Conservation (phyloP, 2,797 vertebrate species). For the Stomatorhinus walkeri region DNA sequence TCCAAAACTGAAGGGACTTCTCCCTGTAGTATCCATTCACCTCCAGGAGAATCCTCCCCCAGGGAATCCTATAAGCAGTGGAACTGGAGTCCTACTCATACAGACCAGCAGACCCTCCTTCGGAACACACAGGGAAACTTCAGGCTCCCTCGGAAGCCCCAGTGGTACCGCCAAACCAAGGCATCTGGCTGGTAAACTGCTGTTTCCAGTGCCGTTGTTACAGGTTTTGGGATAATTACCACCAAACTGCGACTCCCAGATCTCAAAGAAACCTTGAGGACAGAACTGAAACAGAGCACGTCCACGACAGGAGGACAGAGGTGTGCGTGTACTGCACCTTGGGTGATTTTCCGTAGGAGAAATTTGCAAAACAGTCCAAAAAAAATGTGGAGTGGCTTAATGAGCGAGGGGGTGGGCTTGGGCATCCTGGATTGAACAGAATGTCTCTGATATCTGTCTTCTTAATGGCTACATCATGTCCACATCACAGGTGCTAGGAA, state of each 20-base stretch:
- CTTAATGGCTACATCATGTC: not conserved
- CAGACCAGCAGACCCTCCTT: not conserved
- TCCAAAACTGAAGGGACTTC: slow-evolving; percentile 31
- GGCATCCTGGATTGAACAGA: slow-evolving; percentile 1
- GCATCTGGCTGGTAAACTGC: not conserved
- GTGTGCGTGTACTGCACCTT: not conserved
- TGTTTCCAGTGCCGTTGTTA: not conserved
- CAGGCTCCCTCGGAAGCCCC: not conserved
- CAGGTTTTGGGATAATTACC: not conserved
- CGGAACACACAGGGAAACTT: not conserved
- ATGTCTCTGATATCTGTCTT: not conserved
- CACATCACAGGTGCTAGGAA: not conserved
- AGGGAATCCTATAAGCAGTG: not conserved
- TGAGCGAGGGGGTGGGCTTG: not conserved
- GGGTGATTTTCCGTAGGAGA: not conserved
- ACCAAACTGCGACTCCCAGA: not conserved
- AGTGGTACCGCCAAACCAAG: not conserved
- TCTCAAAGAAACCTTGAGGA: not conserved
- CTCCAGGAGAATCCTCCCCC: not conserved
- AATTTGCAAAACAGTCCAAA: not conserved
- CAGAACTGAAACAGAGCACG: not conserved
- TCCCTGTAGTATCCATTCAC: not conserved
- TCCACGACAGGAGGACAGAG: not conserved
- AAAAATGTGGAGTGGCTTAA: not conserved
- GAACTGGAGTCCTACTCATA: not conserved